A percentile compares a stretch with the other conserved stretches of the same genome.
Conservation (phyloP, 1,140 invertebrate species). For the Cydia amplana region DNA sequence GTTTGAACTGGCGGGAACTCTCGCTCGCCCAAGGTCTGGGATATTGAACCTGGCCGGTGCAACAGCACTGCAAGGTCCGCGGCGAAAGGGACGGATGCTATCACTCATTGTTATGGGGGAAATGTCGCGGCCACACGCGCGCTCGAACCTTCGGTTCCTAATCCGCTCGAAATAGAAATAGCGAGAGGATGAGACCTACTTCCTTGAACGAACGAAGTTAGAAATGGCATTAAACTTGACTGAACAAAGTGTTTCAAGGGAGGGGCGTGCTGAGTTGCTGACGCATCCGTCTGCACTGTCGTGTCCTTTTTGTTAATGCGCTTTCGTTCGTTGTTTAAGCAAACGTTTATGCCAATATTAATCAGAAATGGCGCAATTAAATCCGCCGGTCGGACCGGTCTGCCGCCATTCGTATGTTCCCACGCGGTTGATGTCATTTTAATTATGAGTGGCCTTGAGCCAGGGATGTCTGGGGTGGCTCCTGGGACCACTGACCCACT, state of each 20-base stretch:
- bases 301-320: slow-evolving; percentile 62
- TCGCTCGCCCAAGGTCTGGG: slow-evolving; percentile 74
- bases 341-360: slow-evolving; percentile 63
- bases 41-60: slow-evolving; percentile 75
- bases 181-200: slow-evolving; percentile 61
- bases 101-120: slow-evolving; percentile 76
- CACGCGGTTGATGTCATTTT: slow-evolving; percentile 76
- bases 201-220: slow-evolving; percentile 54
- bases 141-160: slow-evolving; percentile 57
- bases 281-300: slow-evolving; percentile 66
- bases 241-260: slow-evolving; percentile 18
- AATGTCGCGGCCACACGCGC: slow-evolving; percentile 71
- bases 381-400: slow-evolving; percentile 63
- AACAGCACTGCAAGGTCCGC: slow-evolving; percentile 67
- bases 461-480: slow-evolving; percentile 52
- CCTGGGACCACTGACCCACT: slow-evolving; percentile 65
- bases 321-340: slow-evolving; percentile 69
- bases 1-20: slow-evolving; percentile 67
- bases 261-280: slow-evolving; percentile 64
- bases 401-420: slow-evolving; percentile 66
- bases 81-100: slow-evolving; percentile 73
- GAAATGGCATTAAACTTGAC: slow-evolving; percentile 3
- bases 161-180: slow-evolving; percentile 63
- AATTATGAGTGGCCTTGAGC: slow-evolving; percentile 66
- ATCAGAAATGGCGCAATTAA: slow-evolving; percentile 64